Conservation (phyloP, 2,113 vertebrate species). For the Rhinopomastus cyanomelas region DNA sequence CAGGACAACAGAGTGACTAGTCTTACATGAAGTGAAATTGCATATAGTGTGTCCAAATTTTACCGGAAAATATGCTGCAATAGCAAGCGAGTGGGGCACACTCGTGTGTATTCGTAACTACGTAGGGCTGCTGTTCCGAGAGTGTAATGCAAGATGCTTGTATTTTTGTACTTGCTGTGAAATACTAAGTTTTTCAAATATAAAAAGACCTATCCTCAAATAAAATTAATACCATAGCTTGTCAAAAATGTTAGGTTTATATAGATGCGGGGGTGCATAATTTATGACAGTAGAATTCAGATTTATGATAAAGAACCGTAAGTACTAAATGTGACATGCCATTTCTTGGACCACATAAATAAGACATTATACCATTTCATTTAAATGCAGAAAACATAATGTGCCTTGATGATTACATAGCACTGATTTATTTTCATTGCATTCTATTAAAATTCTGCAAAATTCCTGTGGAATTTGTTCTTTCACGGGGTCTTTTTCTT, state of each 20-base stretch:
- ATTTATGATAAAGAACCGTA: neutral
- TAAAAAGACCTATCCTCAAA: neutral
- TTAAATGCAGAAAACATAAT: neutral
- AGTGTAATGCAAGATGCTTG: neutral
- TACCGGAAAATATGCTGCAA: constrained; percentile 40
- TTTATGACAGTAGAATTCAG: neutral
- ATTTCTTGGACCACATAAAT: neutral
- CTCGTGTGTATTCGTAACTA: neutral
- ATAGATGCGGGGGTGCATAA: neutral
- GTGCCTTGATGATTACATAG: neutral
- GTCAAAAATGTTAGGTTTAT: neutral
- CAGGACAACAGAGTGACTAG: neutral
- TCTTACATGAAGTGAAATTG: constrained; percentile 48
- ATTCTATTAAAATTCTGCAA: neutral
- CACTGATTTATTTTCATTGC: neutral
- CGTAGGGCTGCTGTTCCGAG: neutral
- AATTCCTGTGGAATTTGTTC: neutral
- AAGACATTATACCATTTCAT: neutral
- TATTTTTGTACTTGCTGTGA: neutral
- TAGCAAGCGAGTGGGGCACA: constrained; percentile 30
- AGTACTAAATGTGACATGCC: neutral
- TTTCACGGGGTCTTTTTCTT: neutral
- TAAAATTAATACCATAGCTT: neutral
- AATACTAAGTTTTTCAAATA: neutral
- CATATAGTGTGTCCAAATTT: constrained; percentile 15